A percentile compares a stretch with the other conserved stretches of the same genome.
Evolutionary conservation across 2,113 vertebrate species (phyloP).

Genomic region (Oxyura jamaicensis): DNA sequence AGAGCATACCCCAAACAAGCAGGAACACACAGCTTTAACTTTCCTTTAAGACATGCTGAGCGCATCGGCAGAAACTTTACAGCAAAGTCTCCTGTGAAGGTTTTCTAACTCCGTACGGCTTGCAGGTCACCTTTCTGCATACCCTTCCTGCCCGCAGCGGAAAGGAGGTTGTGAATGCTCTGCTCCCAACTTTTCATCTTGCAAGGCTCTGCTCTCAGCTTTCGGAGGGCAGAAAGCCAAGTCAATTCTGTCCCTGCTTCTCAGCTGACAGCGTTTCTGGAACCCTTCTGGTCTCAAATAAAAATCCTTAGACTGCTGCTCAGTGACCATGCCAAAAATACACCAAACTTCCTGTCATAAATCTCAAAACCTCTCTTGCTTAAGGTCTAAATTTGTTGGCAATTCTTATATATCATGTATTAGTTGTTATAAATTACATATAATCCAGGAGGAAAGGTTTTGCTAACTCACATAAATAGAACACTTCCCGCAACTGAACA

Average conservation of each 20-base stretch:
- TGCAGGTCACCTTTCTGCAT: rapidly evolving
- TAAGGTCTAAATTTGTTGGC: background rate
- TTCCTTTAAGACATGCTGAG: rapidly evolving
- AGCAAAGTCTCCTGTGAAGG: background rate
- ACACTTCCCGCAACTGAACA: background rate
- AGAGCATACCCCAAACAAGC: background rate
- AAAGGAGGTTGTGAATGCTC: background rate
- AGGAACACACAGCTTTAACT: rapidly evolving
- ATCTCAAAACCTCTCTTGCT: background rate
- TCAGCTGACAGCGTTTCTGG: background rate
- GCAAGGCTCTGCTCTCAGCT: rapidly evolving
- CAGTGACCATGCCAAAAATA: background rate
- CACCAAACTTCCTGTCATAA: background rate
- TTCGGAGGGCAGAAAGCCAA: rapidly evolving
- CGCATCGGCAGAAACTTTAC: background rate
- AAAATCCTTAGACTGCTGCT: background rate
- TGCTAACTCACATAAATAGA: background rate
- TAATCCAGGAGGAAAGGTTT: background rate
- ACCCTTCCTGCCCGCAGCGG: rapidly evolving
- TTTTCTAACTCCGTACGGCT: rapidly evolving
- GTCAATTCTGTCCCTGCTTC: background rate
- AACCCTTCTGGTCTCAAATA: background rate
- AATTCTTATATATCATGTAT: background rate
- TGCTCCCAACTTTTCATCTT: background rate
- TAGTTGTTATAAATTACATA: background rate